Conservation (phyloP, 2,797 vertebrate species). For the Ceryle rudis region DNA sequence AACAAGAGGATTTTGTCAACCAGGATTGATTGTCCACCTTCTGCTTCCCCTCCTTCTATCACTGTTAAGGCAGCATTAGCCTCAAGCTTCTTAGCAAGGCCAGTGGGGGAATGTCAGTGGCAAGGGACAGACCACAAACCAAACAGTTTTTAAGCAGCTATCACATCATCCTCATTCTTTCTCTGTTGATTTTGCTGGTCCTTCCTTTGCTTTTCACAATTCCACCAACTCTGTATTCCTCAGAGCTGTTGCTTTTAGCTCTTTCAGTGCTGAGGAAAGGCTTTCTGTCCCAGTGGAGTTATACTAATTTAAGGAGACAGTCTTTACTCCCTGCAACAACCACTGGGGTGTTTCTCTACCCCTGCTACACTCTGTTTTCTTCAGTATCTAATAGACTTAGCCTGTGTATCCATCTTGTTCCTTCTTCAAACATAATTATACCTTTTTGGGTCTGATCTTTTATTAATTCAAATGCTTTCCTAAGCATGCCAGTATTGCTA, state of each 20-base stretch:
- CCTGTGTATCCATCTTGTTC: background rate
- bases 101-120: background rate
- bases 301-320: background rate
- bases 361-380: background rate
- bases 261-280: background rate
- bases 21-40: background rate
- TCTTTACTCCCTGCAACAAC: background rate
- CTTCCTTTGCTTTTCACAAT: background rate
- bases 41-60: background rate
- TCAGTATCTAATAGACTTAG: background rate
- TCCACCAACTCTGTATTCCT: background rate
- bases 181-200: background rate
- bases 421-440: conserved; percentile 32
- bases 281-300: background rate
- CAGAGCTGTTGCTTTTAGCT: background rate
- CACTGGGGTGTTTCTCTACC: background rate
- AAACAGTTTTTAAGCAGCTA: accelerated
- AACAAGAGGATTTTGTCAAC: background rate
- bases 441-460: conserved; percentile 37
- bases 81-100: background rate
- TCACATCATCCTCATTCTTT: background rate
- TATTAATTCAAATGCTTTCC: conserved; percentile 60
- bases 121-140: accelerated
- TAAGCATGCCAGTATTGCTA: conserved; percentile 7
- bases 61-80: background rate